These are phyloP conservation scores for Pseudopipra pipra DNA, from an alignment of 2,113 vertebrate genomes.

Conservation along the genomic window DNA sequence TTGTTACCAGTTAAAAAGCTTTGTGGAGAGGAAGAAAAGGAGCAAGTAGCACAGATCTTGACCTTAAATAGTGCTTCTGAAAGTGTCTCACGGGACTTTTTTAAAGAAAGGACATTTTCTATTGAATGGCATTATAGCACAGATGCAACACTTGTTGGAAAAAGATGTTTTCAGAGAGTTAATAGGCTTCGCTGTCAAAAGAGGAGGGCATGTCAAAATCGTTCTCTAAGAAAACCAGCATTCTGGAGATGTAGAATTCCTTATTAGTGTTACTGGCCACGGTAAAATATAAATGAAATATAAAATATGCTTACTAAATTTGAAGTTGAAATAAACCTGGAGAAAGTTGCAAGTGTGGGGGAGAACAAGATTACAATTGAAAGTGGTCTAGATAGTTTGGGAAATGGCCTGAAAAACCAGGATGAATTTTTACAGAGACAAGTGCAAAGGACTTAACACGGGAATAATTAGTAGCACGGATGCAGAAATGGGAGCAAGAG, in stretches of 20 bases:
- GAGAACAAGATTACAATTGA: background rate
- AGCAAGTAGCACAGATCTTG: background rate
- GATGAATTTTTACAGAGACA: background rate
- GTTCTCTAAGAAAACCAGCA: background rate
- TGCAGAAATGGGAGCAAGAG: background rate
- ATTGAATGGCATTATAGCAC: background rate
- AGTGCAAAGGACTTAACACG: accelerated
- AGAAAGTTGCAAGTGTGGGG: background rate
- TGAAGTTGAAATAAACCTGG: background rate
- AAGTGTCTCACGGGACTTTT: background rate
- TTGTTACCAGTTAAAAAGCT: background rate
- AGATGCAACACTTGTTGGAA: background rate
- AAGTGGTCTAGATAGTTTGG: background rate
- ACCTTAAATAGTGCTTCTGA: background rate
- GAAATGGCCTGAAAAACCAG: background rate
- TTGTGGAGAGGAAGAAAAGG: background rate
- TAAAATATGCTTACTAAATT: background rate
- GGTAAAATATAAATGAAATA: background rate
- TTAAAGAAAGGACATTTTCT: background rate
- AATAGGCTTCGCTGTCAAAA: background rate
- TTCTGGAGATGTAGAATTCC: background rate
- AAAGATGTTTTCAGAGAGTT: background rate
- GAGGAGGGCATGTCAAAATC: background rate
- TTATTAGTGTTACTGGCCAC: background rate
- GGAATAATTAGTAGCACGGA: background rate